phyloP scores from a whole-genome alignment of 2,113 vertebrate genomes.

The Atlantisia rogersi region DNA sequence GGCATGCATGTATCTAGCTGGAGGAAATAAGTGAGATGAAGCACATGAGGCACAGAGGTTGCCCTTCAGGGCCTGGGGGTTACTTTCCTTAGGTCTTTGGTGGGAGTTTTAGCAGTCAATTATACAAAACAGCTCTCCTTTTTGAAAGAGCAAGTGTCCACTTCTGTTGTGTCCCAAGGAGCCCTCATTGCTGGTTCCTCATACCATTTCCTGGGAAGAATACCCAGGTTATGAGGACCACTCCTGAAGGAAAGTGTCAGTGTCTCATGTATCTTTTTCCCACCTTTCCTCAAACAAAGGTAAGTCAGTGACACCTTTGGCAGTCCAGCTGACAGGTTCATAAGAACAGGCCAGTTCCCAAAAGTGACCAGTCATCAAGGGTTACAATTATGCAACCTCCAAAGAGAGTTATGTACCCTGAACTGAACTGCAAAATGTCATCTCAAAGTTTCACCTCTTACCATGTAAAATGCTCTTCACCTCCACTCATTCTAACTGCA shows the following conservation, averaged over 20 bases:
- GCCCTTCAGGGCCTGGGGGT: neutral
- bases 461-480: neutral
- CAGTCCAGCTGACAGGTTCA: neutral
- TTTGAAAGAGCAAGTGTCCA: neutral
- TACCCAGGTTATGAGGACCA: too few species aligned
- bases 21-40: neutral
- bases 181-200: neutral
- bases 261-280: neutral
- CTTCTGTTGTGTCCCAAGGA: neutral
- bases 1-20: fast-evolving
- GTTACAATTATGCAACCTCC: neutral
- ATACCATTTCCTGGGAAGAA: neutral
- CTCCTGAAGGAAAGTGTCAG: neutral
- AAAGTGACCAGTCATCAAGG: neutral
- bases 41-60: neutral
- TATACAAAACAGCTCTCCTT: neutral
- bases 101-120: neutral
- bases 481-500: neutral
- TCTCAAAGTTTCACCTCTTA: neutral
- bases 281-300: neutral
- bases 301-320: neutral
- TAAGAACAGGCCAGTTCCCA: neutral
- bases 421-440: neutral
- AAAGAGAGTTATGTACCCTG: neutral
- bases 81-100: neutral